Evolutionary conservation across 2,888 invertebrate genomes (phyloP).

Genomic region (Dorcus parallelipipedus): DNA sequence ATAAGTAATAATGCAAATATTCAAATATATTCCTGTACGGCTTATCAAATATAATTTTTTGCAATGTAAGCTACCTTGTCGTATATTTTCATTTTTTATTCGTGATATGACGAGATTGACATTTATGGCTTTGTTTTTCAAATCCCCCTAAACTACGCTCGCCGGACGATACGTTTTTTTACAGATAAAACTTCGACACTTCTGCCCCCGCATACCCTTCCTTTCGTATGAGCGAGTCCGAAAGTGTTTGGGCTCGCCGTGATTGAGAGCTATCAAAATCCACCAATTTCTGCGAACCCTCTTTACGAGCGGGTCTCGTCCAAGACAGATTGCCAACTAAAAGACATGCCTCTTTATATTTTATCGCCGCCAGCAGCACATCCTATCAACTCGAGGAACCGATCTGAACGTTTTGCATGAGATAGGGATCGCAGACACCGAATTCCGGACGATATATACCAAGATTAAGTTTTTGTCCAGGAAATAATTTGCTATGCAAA

Average conservation of each 20-base stretch:
- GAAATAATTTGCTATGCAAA: background rate
- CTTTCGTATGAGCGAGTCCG: conserved; percentile 13
- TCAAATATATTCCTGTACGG: too few relatives aligned
- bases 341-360: conserved; percentile 16
- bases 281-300: conserved; percentile 40
- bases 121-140: too few relatives aligned
- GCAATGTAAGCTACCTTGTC: too few relatives aligned
- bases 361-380: conserved; percentile 16
- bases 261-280: conserved; percentile 45
- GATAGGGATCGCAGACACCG: background rate
- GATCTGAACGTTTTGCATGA: conserved; percentile 12
- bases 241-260: conserved; percentile 33
- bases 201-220: conserved; percentile 11
- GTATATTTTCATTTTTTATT: too few relatives aligned
- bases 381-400: conserved; percentile 5
- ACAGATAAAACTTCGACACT: conserved; percentile 16
- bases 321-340: conserved; percentile 34
- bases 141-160: too few relatives aligned
- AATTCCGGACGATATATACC: background rate
- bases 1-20: too few relatives aligned
- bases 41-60: too few relatives aligned
- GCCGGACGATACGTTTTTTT: too few relatives aligned
- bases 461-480: background rate
- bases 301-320: conserved; percentile 35
- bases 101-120: too few relatives aligned